Conservation (phyloP, 2,888 invertebrate genomes). For the Zygaena filipendulae region DNA sequence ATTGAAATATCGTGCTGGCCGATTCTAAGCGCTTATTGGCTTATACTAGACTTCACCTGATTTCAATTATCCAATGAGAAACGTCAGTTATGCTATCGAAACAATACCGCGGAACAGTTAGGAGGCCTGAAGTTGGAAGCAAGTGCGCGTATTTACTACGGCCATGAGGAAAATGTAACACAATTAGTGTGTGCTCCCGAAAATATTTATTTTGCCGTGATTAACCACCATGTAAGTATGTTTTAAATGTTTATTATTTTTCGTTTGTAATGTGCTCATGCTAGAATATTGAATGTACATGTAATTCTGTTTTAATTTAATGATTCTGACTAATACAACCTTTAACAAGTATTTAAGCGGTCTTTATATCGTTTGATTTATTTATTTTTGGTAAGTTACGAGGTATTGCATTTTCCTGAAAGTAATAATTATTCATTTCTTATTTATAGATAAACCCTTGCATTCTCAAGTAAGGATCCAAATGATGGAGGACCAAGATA, state of each 20-base stretch:
- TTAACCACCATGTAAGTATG: conserved; percentile 5
- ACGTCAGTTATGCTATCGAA: conserved; percentile 5
- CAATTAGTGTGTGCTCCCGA: conserved; percentile 1
- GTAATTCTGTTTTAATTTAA: background rate
- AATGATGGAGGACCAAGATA: background rate
- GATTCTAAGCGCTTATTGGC: conserved; percentile 3
- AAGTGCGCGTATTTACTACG: conserved; percentile 8
- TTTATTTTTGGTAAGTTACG: background rate
- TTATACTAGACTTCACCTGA: conserved; percentile 2
- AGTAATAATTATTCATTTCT: background rate
- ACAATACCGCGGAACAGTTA: conserved; percentile 10
- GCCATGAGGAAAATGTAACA: background rate
- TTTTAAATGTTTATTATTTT: conserved; percentile 3
- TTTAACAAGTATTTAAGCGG: background rate
- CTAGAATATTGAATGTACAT: conserved; percentile 2
- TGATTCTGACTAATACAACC: no score
- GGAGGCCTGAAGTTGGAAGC: conserved; percentile 8
- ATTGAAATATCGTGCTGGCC: conserved; percentile 6
- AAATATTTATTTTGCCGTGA: conserved; percentile 4
- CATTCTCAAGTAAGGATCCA: background rate
- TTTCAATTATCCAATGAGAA: conserved; percentile 8
- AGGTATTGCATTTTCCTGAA: background rate
- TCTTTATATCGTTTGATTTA: background rate
- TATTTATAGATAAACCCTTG: background rate
- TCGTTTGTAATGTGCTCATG: conserved; percentile 4